These are phyloP conservation scores for Brachyistius frenatus DNA, from an alignment of 2,113 vertebrate genomes.

Conservation along the genomic window DNA sequence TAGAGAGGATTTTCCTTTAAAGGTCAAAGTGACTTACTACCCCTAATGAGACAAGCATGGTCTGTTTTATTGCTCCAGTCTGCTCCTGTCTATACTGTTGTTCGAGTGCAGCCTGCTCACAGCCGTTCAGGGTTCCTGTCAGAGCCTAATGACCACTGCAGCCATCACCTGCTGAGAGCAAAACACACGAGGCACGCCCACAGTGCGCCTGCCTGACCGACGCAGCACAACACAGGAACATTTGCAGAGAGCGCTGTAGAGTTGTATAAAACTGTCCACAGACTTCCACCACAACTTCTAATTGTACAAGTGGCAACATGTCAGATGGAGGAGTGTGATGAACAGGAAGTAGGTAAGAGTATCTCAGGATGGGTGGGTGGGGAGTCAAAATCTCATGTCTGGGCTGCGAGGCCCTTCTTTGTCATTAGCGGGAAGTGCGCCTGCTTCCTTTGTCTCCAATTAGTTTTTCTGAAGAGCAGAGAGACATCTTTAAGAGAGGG, in stretches of 20 bases:
- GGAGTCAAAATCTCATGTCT: constrained; percentile 72
- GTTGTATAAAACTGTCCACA: constrained; percentile 10
- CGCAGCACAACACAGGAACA: constrained; percentile 7
- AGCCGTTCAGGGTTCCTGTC: constrained; percentile 41
- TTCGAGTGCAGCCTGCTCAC: constrained; percentile 40
- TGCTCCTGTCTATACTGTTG: constrained; percentile 39
- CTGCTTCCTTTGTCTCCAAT: constrained; percentile 84
- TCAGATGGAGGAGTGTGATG: constrained; percentile 39
- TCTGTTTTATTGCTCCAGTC: constrained; percentile 59
- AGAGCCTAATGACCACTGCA: constrained; percentile 65
- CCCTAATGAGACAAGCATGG: constrained; percentile 68
- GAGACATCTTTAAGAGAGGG: constrained; percentile 82
- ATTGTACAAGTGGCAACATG: constrained; percentile 28
- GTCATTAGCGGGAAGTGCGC: constrained; percentile 80
- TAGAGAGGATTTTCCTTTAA: constrained; percentile 18
- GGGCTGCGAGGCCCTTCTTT: constrained; percentile 68
- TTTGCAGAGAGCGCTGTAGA: not conserved
- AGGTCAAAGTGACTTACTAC: constrained; percentile 61
- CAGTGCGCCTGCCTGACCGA: constrained; percentile 17
- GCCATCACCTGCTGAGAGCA: constrained; percentile 65
- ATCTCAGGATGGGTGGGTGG: constrained; percentile 54
- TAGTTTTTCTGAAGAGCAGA: constrained; percentile 80
- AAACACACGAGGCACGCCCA: constrained; percentile 11
- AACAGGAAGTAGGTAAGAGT: constrained; percentile 50
- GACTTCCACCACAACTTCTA: not conserved